Evolutionary conservation across 2,888 invertebrate genomes (phyloP).

Genomic region (Drosophila mayaguana): DNA sequence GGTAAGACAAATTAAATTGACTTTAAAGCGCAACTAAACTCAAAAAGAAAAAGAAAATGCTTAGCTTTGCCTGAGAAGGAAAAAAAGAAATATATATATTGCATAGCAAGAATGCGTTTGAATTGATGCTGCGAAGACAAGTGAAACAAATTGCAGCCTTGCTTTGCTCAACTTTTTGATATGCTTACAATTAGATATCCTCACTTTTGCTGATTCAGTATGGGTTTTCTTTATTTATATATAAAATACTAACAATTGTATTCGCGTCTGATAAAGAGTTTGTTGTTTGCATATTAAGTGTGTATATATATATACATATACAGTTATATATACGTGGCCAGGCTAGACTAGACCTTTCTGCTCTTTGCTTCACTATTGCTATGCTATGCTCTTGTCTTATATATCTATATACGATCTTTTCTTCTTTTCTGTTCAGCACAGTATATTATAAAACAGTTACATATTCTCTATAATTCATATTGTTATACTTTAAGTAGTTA

Average conservation of each 20-base stretch:
- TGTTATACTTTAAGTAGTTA: background rate
- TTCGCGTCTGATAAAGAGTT: too few species aligned
- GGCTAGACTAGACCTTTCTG: too few species aligned
- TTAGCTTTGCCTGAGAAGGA: conserved; percentile 26
- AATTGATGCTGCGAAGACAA: conserved; percentile 40
- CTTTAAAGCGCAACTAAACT: conserved; percentile 65
- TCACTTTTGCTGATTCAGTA: background rate
- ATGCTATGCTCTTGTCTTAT: too few species aligned
- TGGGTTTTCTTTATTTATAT: too few species aligned
- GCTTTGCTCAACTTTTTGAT: too few species aligned
- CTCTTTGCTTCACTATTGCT: too few species aligned
- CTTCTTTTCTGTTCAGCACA: too few species aligned
- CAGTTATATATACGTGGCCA: too few species aligned
- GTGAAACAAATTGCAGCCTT: background rate
- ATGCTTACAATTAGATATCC: conserved; percentile 14
- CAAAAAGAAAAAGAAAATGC: conserved; percentile 15
- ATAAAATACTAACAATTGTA: too few species aligned
- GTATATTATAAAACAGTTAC: background rate
- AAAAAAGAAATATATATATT: background rate
- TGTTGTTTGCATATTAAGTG: background rate
- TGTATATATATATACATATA: background rate
- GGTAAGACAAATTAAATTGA: conserved; percentile 81
- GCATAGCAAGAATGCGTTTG: background rate
- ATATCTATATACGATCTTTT: too few species aligned
- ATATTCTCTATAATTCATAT: background rate